Base-by-base conservation (phyloP, 2,797 vertebrate species). In the Sciurus carolinensis region DNA sequence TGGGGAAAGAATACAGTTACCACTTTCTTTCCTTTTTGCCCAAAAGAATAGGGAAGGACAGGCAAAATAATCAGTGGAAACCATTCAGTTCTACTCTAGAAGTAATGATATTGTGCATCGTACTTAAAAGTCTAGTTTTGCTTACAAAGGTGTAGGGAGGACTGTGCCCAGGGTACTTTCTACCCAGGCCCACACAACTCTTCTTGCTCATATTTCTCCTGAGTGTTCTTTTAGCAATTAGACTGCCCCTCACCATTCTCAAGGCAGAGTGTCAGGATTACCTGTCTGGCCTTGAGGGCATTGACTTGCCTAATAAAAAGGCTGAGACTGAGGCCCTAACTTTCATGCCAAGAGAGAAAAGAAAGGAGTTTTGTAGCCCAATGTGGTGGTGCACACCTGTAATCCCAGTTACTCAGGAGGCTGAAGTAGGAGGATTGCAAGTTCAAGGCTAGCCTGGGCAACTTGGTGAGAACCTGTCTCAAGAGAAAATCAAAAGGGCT, bases 311-410 rank as follows among this genome's bases (percentile, higher is more conserved):
- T 52, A 26, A 36, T 71, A 72, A 44, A 85, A 88, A 87, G 72
- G 42, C 13, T 91, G 52, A 57, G 66, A 75, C 50, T 80, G 59
- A 82, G n/a, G n/a, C 18, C 47, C 33, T 39, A 47, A 24, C 7
- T 88, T 87, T 91, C 20, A 90, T 44, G 22, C 72, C 93, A 24
- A 92, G n/a, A 83, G n/a, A 81, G 47, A 79, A 95, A 47, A 67
- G 57, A 92, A 73, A 94, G 57, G 59, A 66, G 7, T 81, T 88
- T 50, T 87, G 59, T 59, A 67, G 14, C 33, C 33, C 5, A 7
- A 30, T n/a, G 33, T 14, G 7, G 33, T n/a, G 66, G 66, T 13
- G 7, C 15, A 15, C 33, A 33, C 66, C 13, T 67, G 13, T n/a
- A 67, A 67, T 67, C 30, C 7, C 66, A 67, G 15, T 30, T n/a